A percentile compares a stretch with the other conserved stretches of the same genome.
phyloP scores from a whole-genome alignment of 2,113 vertebrate species.

The Syngnathus floridae region DNA sequence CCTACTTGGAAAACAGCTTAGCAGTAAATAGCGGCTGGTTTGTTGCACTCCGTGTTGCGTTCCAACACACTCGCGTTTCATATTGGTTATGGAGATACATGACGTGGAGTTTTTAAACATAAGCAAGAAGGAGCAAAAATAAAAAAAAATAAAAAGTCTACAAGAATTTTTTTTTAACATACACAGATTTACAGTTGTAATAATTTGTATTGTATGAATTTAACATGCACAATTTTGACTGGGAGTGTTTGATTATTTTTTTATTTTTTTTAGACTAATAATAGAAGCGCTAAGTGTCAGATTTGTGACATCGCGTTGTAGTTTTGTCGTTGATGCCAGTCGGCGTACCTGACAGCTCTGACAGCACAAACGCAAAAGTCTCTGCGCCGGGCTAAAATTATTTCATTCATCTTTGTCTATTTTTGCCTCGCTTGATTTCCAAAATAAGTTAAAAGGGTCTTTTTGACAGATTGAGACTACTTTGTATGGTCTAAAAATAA shows the following conservation, averaged over 20 bases:
- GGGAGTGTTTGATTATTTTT: not conserved
- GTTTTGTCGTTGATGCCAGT: constrained; percentile 33
- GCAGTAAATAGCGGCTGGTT: constrained; percentile 33
- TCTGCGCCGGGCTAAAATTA: constrained; percentile 5
- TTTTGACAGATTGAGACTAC: constrained; percentile 50
- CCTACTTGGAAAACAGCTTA: constrained; percentile 60
- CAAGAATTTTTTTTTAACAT: not conserved
- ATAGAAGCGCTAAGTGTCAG: constrained; percentile 38
- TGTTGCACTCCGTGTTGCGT: not conserved
- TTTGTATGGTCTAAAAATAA: constrained; percentile 14
- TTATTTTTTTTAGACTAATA: constrained; percentile 40
- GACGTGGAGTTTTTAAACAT: no score
- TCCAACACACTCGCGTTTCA: not conserved
- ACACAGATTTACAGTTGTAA: no score
- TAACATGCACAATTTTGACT: not conserved
- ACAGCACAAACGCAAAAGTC: constrained; percentile 22
- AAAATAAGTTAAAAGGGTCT: constrained; percentile 27
- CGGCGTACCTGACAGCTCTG: constrained; percentile 58
- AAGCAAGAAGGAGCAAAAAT: no score
- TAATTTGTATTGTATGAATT: not conserved
- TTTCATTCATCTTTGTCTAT: constrained; percentile 49
- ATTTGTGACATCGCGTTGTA: constrained; percentile 45
- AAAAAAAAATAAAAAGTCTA: no score
- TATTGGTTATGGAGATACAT: not conserved
- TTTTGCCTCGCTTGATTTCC: constrained; percentile 21